Evolutionary conservation across 2,113 vertebrate genomes (phyloP), one percentile per base, ranked within the genome.

Genomic region (Semicossyphus pulcher): DNA sequence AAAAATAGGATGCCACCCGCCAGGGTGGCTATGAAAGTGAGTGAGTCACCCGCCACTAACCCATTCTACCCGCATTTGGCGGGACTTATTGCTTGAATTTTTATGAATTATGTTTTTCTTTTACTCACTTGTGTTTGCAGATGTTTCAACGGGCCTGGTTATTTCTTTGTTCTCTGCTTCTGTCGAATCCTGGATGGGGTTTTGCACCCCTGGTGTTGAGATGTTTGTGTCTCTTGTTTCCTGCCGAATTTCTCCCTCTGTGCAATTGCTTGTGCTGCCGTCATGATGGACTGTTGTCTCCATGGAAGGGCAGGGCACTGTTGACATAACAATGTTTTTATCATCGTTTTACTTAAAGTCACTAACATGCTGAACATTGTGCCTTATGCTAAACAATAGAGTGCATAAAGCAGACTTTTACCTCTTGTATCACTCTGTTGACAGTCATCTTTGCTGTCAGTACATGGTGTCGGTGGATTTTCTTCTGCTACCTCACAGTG

Each of bases 331-430:
- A 41, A 10, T 26, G 20, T 7, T 1, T 7, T 7, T 25, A 5
- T 26, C 6, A 2, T 57, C 1, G 2, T 41, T 32, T 23, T 15
- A 52, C 10, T 32, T n/a, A 42, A 14, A 52, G 26, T 10, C 15
- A 10, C 28, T 32, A 15, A 15, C 0, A 31, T 11, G 11, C 28
- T 47, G 7, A 20, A 10, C 15, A 16, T 62, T 7, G 15, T 21
- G 11, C 9, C 5, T 54, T 42, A 0, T 44, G 21, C 20, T 44
- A 15, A 42, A 49, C 15, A 49, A 28, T 16, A 34, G 10, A n/a
- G n/a, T n/a, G n/a, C n/a, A n/a, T n/a, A 11, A 70, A 45, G 1
- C 5, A 47, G 3, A 68, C 37, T 21, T 63, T 63, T 25, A 64
- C 25, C 44, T 16, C 10, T 32, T 37, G 21, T 2, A 23, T 53